A percentile compares a stretch with the other conserved stretches of the same genome.
These are phyloP conservation scores for Hirudinaria manillensis DNA, from an alignment of 2,888 invertebrate species.

Conservation along the genomic window DNA sequence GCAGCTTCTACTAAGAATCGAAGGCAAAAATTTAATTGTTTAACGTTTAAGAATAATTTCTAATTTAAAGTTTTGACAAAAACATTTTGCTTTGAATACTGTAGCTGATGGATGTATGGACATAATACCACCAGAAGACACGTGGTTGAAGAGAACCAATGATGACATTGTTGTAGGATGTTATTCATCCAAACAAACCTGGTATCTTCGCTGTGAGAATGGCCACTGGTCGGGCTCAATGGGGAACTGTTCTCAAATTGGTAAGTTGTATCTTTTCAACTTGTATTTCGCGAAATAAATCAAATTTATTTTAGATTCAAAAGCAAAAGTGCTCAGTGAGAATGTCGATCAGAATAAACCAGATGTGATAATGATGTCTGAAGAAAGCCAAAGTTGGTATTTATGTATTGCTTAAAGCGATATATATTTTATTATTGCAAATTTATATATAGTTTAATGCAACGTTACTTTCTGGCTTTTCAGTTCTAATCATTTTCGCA, in stretches of 20 bases:
- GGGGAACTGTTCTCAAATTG: conserved; percentile 32
- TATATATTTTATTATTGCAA: not conserved
- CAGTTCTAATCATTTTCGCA: not conserved
- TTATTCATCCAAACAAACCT: conserved; percentile 28
- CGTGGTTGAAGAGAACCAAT: conserved; percentile 26
- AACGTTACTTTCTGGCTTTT: not conserved
- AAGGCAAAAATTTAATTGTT: not conserved
- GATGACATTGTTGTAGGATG: conserved; percentile 33
- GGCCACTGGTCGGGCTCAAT: conserved; percentile 33
- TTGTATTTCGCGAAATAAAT: not conserved
- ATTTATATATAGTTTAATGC: not conserved
- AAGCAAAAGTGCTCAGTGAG: not conserved
- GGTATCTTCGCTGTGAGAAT: conserved; percentile 34
- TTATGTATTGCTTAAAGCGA: not conserved
- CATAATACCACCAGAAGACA: conserved; percentile 25
- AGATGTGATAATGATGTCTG: conserved; percentile 2
- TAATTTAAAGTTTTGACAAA: not conserved
- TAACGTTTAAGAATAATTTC: too few relatives aligned
- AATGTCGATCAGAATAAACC: not conserved
- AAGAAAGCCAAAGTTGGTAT: conserved; percentile 4
- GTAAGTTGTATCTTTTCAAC: not conserved
- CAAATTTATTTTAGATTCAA: not conserved
- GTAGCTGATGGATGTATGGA: conserved; percentile 24
- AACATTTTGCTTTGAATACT: not conserved
- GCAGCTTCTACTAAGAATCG: not conserved